Conservation (phyloP, 2,888 invertebrate species). For the Oscheius sp. region DNA sequence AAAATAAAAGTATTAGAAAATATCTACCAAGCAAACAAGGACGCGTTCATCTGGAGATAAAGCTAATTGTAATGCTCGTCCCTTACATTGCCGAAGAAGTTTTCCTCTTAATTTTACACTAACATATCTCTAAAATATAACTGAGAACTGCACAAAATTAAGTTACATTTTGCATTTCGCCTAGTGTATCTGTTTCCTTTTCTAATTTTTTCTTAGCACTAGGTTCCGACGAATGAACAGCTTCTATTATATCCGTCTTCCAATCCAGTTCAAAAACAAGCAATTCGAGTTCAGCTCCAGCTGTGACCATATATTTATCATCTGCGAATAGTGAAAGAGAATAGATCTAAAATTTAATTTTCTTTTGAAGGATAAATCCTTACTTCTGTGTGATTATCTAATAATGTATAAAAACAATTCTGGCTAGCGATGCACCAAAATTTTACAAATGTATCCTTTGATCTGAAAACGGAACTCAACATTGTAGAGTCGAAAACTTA, state of each 20-base stretch:
- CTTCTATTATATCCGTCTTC: conserved; percentile 41
- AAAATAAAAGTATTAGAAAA: not conserved
- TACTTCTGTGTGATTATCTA: conserved; percentile 81
- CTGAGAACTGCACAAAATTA: not conserved
- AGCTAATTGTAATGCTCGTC: conserved; percentile 83
- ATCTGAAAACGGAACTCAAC: conserved; percentile 74
- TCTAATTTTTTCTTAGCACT: conserved; percentile 38
- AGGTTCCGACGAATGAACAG: conserved; percentile 56
- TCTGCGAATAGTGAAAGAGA: conserved; percentile 84
- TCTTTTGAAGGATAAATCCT: not conserved
- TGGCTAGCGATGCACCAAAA: conserved; percentile 96
- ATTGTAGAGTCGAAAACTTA: conserved; percentile 45
- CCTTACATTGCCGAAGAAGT: conserved; percentile 83
- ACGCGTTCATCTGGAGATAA: conserved; percentile 82
- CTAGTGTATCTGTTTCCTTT: conserved; percentile 4
- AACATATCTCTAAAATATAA: conserved; percentile 78
- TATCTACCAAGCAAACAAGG: conserved; percentile 81
- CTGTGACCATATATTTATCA: conserved; percentile 87
- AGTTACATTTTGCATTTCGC: conserved; percentile 40
- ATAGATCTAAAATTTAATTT: conserved; percentile 79
- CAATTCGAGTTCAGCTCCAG: conserved; percentile 86
- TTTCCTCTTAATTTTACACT: conserved; percentile 85
- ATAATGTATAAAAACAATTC: conserved; percentile 93
- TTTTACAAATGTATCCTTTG: conserved; percentile 93
- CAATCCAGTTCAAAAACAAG: conserved; percentile 80